Conservation (phyloP, 2,797 vertebrate genomes). For the Acestrorhynchus altus region DNA sequence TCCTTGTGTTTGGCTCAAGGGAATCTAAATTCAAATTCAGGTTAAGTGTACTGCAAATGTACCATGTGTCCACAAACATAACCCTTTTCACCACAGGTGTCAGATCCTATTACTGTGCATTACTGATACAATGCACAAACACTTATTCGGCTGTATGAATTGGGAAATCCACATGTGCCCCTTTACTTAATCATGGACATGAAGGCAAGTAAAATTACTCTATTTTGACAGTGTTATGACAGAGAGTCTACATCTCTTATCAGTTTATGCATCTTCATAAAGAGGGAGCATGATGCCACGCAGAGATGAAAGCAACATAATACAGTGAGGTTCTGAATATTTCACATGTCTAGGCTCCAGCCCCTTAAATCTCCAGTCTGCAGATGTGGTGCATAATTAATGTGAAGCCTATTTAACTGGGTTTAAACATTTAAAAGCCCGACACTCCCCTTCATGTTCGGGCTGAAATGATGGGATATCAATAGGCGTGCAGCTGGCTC, state of each 20-base stretch:
- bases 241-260: slow-evolving; percentile 2
- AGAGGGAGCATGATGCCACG: slow-evolving; percentile 11
- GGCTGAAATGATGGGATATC: slow-evolving; percentile 37
- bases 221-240: slow-evolving; percentile 17
- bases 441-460: slow-evolving; percentile 16
- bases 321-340: slow-evolving; percentile 45
- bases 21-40: background rate
- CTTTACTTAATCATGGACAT: background rate
- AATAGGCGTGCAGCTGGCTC: slow-evolving; percentile 49
- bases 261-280: slow-evolving; percentile 9
- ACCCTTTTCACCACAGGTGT: background rate
- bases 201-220: background rate
- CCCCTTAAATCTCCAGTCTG: slow-evolving; percentile 48
- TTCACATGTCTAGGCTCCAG: slow-evolving; percentile 37
- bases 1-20: background rate
- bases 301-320: slow-evolving; percentile 37
- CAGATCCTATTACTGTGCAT: background rate
- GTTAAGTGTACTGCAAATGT: background rate
- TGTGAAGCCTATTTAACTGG: slow-evolving; percentile 56
- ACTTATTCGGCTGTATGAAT: background rate
- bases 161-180: background rate
- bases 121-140: background rate
- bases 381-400: slow-evolving; percentile 54
- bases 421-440: slow-evolving; percentile 56
- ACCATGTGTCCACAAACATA: background rate